Evolutionary conservation across 1,140 invertebrate species (phyloP).

Genomic region (Idris sp.): DNA sequence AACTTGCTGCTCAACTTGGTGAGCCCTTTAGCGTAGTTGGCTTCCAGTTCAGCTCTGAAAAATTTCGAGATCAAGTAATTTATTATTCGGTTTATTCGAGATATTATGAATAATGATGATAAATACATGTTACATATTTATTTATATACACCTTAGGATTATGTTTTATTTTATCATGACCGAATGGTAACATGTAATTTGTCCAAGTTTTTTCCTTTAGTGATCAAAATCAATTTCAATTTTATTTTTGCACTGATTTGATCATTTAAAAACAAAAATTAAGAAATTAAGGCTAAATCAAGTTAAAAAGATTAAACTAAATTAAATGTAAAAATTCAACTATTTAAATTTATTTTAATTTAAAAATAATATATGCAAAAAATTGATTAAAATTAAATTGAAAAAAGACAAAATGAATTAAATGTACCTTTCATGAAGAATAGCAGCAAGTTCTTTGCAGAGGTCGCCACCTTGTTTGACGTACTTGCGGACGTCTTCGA

Average conservation of each 20-base stretch:
- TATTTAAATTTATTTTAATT: no score
- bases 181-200: no score
- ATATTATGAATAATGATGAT: constrained; percentile 36
- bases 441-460: constrained; percentile 91
- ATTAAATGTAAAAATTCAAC: no score
- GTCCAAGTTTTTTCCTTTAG: no score
- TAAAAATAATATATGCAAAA: no score
- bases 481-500: constrained; percentile 93
- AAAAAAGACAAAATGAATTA: neutral
- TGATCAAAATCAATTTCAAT: no score
- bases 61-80: constrained; percentile 29
- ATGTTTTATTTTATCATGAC: no score
- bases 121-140: constrained; percentile 29
- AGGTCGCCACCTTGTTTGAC: constrained; percentile 96
- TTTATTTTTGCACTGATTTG: no score
- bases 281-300: no score
- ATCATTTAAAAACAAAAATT: no score
- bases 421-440: constrained; percentile 92
- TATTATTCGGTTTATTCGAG: constrained; percentile 35
- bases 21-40: constrained; percentile 92
- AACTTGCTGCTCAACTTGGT: constrained; percentile 91
- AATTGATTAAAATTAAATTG: no score
- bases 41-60: constrained; percentile 90
- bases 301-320: no score
- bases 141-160: neutral